Base-by-base conservation (phyloP, 2,797 vertebrate genomes). In the Manis pentadactyla region DNA sequence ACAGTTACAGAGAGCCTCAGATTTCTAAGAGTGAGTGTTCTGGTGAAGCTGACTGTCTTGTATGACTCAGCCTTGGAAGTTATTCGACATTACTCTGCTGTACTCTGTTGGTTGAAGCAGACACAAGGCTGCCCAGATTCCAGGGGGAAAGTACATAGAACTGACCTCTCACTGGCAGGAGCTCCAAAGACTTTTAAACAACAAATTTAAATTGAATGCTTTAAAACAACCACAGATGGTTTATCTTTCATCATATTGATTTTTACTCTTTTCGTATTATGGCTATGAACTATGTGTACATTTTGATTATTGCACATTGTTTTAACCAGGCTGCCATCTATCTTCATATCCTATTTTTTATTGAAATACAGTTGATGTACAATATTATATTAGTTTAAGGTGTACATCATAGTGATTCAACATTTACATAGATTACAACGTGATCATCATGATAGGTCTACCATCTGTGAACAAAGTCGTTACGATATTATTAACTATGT, bases 251-350 rank as follows among this genome's bases (percentile, higher is more conserved):
- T 81, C 21, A 59, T 93, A 61, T 23, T 46, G 25, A 63, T 42
- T 93, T 96, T 77, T 95, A 49, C 21, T 95, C 23, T 49, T 71
- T 84, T 23, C 15, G 92, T 87, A 61, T 77, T 66, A 84, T 75
- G 53, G 7, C 25, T 63, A 49, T 42, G 13, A 86, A 23, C 5
- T 31, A 85, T 88, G 90, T 82, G 8, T 82, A 87, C 53, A n/a
- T 71, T 93, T 77, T 23, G 39, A 83, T 57, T 93, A 49, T 69
- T 87, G 2, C 39, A 78, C 79, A 37, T 84, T 74, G 4, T 81
- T 95, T 75, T 87, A 59, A 31, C 15, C 39, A 55, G 81, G 42
- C 15, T 82, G 39, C 51, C 31, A 90, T 68, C 4, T 68, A 55
- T 77, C 57, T 77, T 79, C 8, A 86, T 74, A 59, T 53, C 6